phyloP scores from a whole-genome alignment of 2,888 invertebrate species.

The Caenorhabditis sp. region DNA sequence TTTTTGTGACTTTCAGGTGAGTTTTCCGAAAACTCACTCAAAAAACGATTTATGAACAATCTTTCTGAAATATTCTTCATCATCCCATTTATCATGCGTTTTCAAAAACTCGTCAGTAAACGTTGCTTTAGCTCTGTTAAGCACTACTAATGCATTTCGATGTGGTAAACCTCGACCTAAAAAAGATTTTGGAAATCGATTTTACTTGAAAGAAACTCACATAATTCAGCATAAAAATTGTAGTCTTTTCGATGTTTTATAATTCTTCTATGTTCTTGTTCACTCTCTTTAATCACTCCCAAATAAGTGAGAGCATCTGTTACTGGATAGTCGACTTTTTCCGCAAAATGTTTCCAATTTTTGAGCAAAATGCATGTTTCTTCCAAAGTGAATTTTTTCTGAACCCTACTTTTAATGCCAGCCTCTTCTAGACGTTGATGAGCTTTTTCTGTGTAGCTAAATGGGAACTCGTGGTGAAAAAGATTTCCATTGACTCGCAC shows the following conservation, averaged over 20 bases:
- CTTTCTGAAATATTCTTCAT: not conserved
- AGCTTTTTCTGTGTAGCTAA: constrained; percentile 1
- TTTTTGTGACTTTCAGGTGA: no score
- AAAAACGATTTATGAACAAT: not conserved
- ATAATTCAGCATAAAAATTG: constrained; percentile 24
- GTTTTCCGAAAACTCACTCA: not conserved
- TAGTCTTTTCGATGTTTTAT: constrained; percentile 6
- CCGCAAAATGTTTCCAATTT: constrained; percentile 18
- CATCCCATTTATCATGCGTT: not conserved
- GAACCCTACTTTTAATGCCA: constrained; percentile 10
- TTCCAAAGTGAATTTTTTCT: constrained; percentile 8
- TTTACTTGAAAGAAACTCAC: no score
- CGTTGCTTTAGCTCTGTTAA: no score
- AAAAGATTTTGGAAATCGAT: constrained; percentile 1
- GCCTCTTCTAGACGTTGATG: constrained; percentile 6
- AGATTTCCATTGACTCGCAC: constrained; percentile 8
- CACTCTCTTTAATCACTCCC: not conserved
- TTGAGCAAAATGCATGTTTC: constrained; percentile 15
- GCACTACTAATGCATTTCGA: not conserved
- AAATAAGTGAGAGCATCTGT: not conserved
- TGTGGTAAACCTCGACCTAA: not conserved
- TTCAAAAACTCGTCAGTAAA: not conserved
- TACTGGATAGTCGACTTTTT: not conserved
- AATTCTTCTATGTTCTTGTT: constrained; percentile 7
- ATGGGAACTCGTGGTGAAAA: constrained; percentile 10